Evolutionary conservation across 2,888 invertebrate genomes (phyloP).

Genomic region (Brenthis ino): DNA sequence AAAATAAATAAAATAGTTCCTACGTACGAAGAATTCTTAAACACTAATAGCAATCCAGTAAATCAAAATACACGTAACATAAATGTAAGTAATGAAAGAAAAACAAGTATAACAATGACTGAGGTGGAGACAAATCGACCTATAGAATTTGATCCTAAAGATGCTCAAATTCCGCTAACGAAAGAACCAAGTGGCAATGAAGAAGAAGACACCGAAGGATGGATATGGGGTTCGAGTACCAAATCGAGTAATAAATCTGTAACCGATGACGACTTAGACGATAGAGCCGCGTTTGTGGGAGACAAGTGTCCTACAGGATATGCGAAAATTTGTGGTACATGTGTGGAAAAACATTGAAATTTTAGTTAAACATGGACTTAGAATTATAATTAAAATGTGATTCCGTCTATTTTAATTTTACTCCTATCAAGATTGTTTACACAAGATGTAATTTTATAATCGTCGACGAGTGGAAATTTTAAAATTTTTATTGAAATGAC

Average conservation of each 20-base stretch:
- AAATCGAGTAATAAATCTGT: background rate
- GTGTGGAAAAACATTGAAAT: conserved; percentile 27
- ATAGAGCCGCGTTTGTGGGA: conserved; percentile 36
- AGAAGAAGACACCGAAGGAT: conserved; percentile 24
- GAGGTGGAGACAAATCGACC: background rate
- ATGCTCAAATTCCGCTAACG: background rate
- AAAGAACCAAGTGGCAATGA: conserved; percentile 4
- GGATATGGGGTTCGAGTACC: conserved; percentile 30
- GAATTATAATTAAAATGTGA: too few relatives aligned
- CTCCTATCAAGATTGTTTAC: too few relatives aligned
- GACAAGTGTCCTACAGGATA: conserved; percentile 31
- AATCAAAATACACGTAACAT: background rate
- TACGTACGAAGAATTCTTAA: conserved; percentile 1
- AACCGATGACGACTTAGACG: conserved; percentile 25
- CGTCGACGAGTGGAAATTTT: too few relatives aligned
- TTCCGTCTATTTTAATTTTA: too few relatives aligned
- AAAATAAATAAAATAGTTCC: background rate
- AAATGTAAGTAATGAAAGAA: background rate
- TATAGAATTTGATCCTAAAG: background rate
- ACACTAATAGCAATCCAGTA: background rate
- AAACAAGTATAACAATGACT: background rate
- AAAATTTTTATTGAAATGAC: too few relatives aligned
- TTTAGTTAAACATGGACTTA: background rate
- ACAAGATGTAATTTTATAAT: too few relatives aligned
- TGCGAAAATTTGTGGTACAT: conserved; percentile 33